A percentile compares a stretch with the other conserved stretches of the same genome.
phyloP scores from a whole-genome alignment of 1,140 invertebrate genomes.

The Aphis craccivora region DNA sequence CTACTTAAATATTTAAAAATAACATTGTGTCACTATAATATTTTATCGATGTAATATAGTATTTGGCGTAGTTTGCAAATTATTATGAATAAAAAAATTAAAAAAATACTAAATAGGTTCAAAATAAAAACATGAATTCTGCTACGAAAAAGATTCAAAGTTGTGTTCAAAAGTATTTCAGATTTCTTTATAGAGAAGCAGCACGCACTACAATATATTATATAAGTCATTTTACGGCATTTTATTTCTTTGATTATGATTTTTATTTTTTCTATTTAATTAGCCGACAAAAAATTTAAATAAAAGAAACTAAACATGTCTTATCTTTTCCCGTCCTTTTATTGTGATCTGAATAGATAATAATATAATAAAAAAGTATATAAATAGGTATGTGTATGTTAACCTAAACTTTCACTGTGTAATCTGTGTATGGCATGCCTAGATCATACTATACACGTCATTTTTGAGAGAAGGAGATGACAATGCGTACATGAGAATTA shows the following conservation, averaged over 20 bases:
- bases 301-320: background rate
- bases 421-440: background rate
- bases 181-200: background rate
- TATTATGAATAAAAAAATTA: background rate
- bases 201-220: too few relatives aligned
- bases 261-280: background rate
- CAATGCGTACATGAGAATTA: background rate
- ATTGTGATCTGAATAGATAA: too few relatives aligned
- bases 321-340: background rate
- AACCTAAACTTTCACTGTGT: background rate
- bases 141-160: background rate
- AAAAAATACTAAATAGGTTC: background rate
- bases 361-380: too few relatives aligned
- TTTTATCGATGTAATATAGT: too few relatives aligned
- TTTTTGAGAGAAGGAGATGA: background rate
- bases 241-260: background rate
- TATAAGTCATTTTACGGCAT: too few relatives aligned
- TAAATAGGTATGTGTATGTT: too few relatives aligned
- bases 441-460: background rate
- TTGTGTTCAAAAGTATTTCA: background rate
- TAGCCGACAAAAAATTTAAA: background rate
- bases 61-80: background rate
- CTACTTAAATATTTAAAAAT: too few relatives aligned
- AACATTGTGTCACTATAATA: too few relatives aligned
- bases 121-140: background rate